phyloP scores from a whole-genome alignment of 2,888 invertebrate species.

The Allophyes oxyacanthae region DNA sequence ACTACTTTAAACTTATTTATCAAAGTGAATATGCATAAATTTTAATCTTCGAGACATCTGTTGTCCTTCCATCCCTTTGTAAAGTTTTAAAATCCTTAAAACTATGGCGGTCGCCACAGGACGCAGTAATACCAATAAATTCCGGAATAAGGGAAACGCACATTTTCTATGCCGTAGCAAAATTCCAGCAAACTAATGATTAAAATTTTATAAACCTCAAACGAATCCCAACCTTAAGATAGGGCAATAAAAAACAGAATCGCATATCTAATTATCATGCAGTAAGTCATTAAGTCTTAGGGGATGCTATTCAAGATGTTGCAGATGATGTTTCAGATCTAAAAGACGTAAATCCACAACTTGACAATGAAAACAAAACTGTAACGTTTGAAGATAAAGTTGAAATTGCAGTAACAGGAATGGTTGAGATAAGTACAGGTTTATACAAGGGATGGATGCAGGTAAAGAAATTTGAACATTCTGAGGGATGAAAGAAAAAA shows the following conservation, averaged over 20 bases:
- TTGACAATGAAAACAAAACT: slow-evolving; percentile 46
- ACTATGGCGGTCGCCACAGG: slow-evolving; percentile 61
- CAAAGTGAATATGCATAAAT: slow-evolving; percentile 49
- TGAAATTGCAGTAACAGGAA: slow-evolving; percentile 41
- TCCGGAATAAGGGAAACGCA: slow-evolving; percentile 82
- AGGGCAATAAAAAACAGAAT: slow-evolving; percentile 62
- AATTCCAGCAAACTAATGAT: slow-evolving; percentile 78
- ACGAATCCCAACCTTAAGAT: slow-evolving; percentile 63
- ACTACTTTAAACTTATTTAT: slow-evolving; percentile 8
- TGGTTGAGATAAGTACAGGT: slow-evolving; percentile 46
- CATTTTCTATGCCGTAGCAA: slow-evolving; percentile 82
- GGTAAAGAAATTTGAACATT: slow-evolving; percentile 88
- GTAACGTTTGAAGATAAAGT: slow-evolving; percentile 50
- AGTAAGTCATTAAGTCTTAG: slow-evolving; percentile 82
- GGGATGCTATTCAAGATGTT: slow-evolving; percentile 87
- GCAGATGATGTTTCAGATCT: slow-evolving; percentile 59
- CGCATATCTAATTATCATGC: slow-evolving; percentile 64
- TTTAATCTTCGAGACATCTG: slow-evolving; percentile 58
- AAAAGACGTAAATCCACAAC: slow-evolving; percentile 62
- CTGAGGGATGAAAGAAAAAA: slow-evolving; percentile 86
- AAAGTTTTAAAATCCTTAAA: slow-evolving; percentile 59
- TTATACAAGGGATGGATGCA: slow-evolving; percentile 69
- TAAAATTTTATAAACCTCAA: slow-evolving; percentile 51
- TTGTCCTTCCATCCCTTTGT: slow-evolving; percentile 59
- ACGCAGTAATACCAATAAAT: slow-evolving; percentile 77